These are phyloP conservation scores for Xestia c-nigrum DNA, from an alignment of 2,888 invertebrate genomes.

Conservation along the genomic window DNA sequence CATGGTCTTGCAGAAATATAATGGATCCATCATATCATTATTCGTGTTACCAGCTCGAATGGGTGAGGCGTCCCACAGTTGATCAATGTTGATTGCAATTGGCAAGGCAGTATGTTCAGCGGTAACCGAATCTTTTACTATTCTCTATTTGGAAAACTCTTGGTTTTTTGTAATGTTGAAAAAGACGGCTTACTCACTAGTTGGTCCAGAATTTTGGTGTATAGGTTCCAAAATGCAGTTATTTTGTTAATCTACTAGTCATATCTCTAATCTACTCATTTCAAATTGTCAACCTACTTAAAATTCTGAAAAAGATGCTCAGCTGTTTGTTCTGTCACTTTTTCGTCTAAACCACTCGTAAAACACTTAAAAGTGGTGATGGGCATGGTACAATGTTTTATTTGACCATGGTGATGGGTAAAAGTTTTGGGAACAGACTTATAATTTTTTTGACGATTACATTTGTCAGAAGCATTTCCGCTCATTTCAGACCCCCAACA, in stretches of 20 bases:
- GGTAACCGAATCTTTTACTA: background rate
- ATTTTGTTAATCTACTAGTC: background rate
- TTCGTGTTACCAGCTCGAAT: no score
- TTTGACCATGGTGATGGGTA: no score
- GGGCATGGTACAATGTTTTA: no score
- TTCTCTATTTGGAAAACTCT: background rate
- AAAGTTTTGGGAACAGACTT: background rate
- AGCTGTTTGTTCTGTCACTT: background rate
- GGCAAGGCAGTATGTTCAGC: background rate
- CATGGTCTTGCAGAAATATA: background rate
- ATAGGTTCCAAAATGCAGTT: background rate
- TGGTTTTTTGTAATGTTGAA: background rate
- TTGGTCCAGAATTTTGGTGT: background rate
- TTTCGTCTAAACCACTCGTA: background rate
- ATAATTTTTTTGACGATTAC: background rate
- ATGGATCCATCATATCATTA: no score
- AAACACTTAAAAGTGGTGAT: background rate
- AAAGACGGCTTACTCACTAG: background rate
- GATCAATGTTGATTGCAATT: no score
- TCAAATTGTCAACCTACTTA: background rate
- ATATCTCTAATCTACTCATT: background rate
- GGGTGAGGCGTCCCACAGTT: no score
- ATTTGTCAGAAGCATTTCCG: conserved; percentile 1
- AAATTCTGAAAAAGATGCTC: background rate
- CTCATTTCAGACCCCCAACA: conserved; percentile 38